Percentiles rank a stretch among this genome's conserved stretches.
Conservation (phyloP, 2,113 vertebrate genomes). For the Prochilodus magdalenae region DNA sequence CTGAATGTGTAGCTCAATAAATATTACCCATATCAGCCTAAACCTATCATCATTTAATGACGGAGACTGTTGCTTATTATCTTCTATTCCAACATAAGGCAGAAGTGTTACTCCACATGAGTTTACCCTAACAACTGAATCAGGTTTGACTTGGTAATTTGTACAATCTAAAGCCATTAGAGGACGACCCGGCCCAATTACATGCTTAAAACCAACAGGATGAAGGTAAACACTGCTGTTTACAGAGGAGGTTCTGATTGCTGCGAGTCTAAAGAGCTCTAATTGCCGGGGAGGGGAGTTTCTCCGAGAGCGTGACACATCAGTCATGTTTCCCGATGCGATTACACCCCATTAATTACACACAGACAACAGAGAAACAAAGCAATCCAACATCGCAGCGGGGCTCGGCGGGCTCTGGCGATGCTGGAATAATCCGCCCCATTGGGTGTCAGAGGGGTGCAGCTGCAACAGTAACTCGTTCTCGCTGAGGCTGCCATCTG, state of each 20-base stretch:
- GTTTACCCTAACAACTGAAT: background rate
- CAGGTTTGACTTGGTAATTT: conserved; percentile 4
- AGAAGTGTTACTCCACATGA: background rate
- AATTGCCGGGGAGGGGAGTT: conserved; percentile 40
- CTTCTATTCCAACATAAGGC: too few relatives aligned
- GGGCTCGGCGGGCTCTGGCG: background rate
- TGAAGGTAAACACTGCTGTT: conserved; percentile 35
- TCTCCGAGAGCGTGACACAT: conserved; percentile 36
- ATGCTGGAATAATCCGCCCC: conserved; percentile 22
- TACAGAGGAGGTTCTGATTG: conserved; percentile 29
- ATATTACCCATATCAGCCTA: too few relatives aligned
- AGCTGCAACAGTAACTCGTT: background rate
- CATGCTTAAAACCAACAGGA: background rate
- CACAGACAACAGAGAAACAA: conserved; percentile 20
- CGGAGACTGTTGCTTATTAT: too few relatives aligned
- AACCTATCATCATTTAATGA: too few relatives aligned
- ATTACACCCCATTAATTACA: conserved; percentile 51
- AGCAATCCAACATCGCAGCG: conserved; percentile 5
- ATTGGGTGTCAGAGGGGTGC: conserved; percentile 5
- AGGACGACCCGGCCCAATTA: conserved; percentile 30
- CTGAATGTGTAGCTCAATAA: too few relatives aligned
- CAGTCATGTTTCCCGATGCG: conserved; percentile 20
- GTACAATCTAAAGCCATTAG: background rate
- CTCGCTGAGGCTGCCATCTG: background rate
- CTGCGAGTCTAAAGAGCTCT: conserved; percentile 20